Conservation (phyloP, 2,113 vertebrate genomes). For the Taxidea taxus region DNA sequence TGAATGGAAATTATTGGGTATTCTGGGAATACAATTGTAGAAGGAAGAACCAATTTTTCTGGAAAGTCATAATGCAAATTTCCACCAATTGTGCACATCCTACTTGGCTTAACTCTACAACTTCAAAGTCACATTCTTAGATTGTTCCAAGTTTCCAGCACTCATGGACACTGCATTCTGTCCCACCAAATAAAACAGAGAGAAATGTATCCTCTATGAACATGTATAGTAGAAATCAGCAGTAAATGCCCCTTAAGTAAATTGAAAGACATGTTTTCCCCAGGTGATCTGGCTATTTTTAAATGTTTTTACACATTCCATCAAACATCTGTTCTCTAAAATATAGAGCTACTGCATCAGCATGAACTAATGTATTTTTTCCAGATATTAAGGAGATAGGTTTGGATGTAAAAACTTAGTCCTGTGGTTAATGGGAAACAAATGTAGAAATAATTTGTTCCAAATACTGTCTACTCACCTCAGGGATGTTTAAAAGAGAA, state of each 20-base stretch:
- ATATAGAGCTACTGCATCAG: not conserved
- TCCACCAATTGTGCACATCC: not conserved
- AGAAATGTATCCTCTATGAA: not conserved
- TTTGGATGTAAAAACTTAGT: not conserved
- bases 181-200: not conserved
- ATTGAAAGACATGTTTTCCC: conserved; percentile 10
- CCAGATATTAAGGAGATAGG: not conserved
- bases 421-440: not conserved
- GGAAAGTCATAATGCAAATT: conserved; percentile 23
- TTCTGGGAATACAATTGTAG: conserved; percentile 42
- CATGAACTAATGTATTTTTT: not conserved
- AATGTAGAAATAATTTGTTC: not conserved
- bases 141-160: not conserved
- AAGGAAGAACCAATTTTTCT: conserved; percentile 4
- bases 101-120: not conserved
- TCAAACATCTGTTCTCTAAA: not conserved
- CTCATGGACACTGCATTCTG: not conserved
- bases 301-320: not conserved
- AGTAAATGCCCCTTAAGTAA: not conserved
- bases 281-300: not conserved
- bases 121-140: not conserved
- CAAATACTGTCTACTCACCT: not conserved
- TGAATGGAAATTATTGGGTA: conserved; percentile 50
- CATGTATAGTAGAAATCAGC: not conserved
- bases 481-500: conserved; percentile 2